These are phyloP conservation scores for Arothron firmamentum DNA, from an alignment of 2,113 vertebrate genomes.

Conservation along the genomic window DNA sequence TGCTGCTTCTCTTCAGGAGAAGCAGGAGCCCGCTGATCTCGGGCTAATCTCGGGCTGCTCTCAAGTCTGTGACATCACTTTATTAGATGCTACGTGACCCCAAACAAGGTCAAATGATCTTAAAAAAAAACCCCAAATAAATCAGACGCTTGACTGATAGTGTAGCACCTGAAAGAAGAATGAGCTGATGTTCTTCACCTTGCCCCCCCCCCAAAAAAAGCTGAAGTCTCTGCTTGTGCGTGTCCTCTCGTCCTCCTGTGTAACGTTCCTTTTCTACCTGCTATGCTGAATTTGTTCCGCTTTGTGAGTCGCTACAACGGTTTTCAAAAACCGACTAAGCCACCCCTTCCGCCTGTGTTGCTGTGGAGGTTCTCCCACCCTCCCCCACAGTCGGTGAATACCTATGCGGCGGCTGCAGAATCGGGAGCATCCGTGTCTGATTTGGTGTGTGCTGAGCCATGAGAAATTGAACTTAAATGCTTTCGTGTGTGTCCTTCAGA, in stretches of 20 bases:
- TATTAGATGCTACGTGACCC: too few species aligned
- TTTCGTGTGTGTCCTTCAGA: conserved; percentile 44
- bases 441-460: conserved; percentile 53
- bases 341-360: conserved; percentile 1
- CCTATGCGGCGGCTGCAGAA: conserved; percentile 22
- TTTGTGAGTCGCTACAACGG: background rate
- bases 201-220: too few species aligned
- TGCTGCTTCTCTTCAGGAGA: too few species aligned
- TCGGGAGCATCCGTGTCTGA: conserved; percentile 49
- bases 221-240: too few species aligned
- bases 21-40: too few species aligned
- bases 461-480: conserved; percentile 59
- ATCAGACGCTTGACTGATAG: too few species aligned
- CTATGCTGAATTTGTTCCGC: conserved; percentile 50
- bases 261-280: conserved; percentile 20
- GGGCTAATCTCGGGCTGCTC: too few species aligned
- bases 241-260: conserved; percentile 5
- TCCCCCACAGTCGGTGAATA: conserved; percentile 2
- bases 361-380: conserved; percentile 14
- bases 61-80: too few species aligned
- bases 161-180: too few species aligned
- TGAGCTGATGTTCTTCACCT: background rate
- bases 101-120: too few species aligned
- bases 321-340: conserved; percentile 22
- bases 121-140: too few species aligned